Percentiles rank a stretch among this genome's conserved stretches.
These are phyloP conservation scores for Listrodromus nycthemerus DNA, from an alignment of 2,888 invertebrate species.

Conservation along the genomic window DNA sequence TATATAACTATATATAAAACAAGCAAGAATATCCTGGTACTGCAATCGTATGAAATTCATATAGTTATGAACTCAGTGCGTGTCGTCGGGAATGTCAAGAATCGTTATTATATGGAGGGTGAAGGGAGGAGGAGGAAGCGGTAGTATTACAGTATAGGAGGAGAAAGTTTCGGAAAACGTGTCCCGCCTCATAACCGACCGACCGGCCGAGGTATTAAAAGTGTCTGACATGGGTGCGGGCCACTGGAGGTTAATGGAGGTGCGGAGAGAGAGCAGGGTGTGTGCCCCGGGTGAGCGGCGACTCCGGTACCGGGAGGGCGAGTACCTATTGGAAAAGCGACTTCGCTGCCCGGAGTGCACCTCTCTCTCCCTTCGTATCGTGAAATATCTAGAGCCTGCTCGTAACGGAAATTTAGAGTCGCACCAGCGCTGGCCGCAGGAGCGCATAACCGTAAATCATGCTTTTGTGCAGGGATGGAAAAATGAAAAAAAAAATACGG, in stretches of 20 bases:
- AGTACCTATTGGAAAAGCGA: constrained; percentile 65
- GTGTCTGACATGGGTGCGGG: constrained; percentile 58
- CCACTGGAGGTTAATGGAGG: constrained; percentile 54
- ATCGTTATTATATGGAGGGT: constrained; percentile 45
- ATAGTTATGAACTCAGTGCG: neutral
- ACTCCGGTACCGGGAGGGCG: neutral
- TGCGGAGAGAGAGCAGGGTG: constrained; percentile 30
- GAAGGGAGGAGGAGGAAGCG: too few relatives aligned
- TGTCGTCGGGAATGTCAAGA: constrained; percentile 31
- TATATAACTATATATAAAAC: neutral
- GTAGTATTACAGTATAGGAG: constrained; percentile 22
- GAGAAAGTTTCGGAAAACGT: constrained; percentile 55
- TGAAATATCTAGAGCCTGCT: constrained; percentile 75
- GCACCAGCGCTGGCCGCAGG: constrained; percentile 70
- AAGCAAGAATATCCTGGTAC: neutral
- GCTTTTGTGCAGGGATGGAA: constrained; percentile 67
- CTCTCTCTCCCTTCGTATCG: constrained; percentile 71
- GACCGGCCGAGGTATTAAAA: constrained; percentile 68
- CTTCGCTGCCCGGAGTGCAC: constrained; percentile 44
- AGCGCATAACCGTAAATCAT: constrained; percentile 76
- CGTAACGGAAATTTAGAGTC: constrained; percentile 79
- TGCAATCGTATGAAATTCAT: neutral
- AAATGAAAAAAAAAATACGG: neutral
- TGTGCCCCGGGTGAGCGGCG: neutral
- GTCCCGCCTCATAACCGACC: constrained; percentile 54